Percentiles rank a stretch among this genome's conserved stretches.
Evolutionary conservation across 2,113 vertebrate species (phyloP).

Genomic region (Mellivora capensis): DNA sequence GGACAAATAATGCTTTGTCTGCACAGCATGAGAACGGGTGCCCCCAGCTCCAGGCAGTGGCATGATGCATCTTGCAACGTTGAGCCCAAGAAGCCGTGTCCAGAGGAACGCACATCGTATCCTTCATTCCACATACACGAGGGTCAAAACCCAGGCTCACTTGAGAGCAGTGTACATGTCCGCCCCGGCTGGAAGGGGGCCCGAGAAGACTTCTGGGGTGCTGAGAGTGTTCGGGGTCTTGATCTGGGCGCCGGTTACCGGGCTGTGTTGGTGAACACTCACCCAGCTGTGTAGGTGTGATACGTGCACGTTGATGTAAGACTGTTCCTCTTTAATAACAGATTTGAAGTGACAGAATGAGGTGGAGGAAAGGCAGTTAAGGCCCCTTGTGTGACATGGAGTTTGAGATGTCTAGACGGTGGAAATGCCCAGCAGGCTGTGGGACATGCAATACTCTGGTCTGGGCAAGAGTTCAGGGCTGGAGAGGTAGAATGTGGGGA

Average conservation of each 20-base stretch:
- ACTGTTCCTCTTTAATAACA: neutral
- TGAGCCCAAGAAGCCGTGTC: neutral
- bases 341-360: neutral
- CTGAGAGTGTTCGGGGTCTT: neutral
- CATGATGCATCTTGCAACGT: neutral
- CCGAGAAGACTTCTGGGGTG: neutral
- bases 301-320: neutral
- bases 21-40: neutral
- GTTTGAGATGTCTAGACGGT: neutral
- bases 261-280: neutral
- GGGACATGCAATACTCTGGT: neutral
- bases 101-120: neutral
- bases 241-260: neutral
- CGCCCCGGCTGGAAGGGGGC: neutral
- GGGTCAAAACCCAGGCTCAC: neutral
- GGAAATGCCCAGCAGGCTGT: neutral
- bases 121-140: neutral
- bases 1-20: neutral
- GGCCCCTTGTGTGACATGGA: neutral
- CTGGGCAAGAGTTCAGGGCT: neutral
- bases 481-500: neutral
- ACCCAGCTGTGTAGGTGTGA: neutral
- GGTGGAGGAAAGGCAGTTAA: neutral
- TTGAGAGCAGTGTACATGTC: neutral
- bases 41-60: accelerated